Conservation (phyloP, 2,113 vertebrate genomes). For the Columbina picui region DNA sequence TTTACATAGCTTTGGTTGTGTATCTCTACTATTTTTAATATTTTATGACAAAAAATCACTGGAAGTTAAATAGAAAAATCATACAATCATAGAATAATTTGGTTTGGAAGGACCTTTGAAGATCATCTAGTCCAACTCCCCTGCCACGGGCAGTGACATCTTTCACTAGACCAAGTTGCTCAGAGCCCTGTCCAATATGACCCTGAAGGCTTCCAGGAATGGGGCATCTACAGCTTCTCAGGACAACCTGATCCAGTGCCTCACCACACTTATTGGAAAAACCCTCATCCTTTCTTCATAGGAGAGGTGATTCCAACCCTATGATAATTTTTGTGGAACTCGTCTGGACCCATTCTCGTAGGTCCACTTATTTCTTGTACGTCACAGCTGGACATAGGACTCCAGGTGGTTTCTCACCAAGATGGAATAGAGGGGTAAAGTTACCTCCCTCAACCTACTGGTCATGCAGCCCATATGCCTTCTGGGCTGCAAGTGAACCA, state of each 20-base stretch:
- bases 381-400: fast-evolving
- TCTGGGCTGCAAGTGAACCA: not conserved
- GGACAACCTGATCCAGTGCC: not conserved
- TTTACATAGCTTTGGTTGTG: not conserved
- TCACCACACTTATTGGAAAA: not conserved
- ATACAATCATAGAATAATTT: not conserved
- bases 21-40: not conserved
- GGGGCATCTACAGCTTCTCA: fast-evolving
- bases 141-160: fast-evolving
- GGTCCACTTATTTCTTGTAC: fast-evolving
- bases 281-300: fast-evolving
- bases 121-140: not conserved
- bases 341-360: fast-evolving
- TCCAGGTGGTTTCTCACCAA: fast-evolving
- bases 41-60: not conserved
- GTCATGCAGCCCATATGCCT: fast-evolving
- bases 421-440: not conserved
- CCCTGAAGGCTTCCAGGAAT: not conserved
- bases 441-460: fast-evolving
- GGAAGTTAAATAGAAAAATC: not conserved
- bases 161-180: not conserved
- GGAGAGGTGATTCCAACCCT: not conserved
- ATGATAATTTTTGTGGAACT: fast-evolving
- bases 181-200: not conserved
- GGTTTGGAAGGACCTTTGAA: not conserved